phyloP scores from a whole-genome alignment of 2,888 invertebrate genomes.

The Amphipoea lucens region DNA sequence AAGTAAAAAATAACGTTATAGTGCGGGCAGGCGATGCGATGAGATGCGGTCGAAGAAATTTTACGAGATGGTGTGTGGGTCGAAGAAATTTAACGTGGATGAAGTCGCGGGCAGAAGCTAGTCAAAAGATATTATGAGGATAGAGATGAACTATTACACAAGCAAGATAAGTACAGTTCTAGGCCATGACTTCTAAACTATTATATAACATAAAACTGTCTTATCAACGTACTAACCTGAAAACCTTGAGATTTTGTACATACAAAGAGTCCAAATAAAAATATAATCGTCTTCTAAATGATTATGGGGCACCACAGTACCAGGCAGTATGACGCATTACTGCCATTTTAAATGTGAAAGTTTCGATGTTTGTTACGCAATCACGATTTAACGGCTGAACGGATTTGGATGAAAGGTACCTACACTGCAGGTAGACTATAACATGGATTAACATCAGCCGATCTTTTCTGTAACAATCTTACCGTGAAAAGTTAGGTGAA shows the following conservation, averaged over 20 bases:
- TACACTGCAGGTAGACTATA: neutral
- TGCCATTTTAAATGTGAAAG: constrained; percentile 10
- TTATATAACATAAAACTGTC: neutral
- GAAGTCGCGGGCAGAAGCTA: neutral
- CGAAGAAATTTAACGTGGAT: neutral
- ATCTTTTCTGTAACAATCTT: no score
- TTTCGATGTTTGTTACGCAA: neutral
- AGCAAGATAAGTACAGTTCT: constrained; percentile 2
- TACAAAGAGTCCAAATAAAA: neutral
- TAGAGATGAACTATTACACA: neutral
- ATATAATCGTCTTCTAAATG: neutral
- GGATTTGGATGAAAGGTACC: constrained; percentile 4
- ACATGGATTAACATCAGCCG: neutral
- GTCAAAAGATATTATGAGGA: neutral
- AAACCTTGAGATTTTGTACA: neutral
- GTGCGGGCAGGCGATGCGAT: neutral
- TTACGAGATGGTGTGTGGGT: neutral
- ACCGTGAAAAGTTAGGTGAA: neutral
- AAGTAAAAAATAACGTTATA: neutral
- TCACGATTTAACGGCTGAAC: constrained; percentile 1
- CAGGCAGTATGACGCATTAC: constrained; percentile 7
- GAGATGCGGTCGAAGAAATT: neutral
- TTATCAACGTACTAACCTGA: neutral
- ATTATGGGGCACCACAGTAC: neutral
- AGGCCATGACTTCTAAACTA: neutral